phyloP scores from a whole-genome alignment of 2,113 vertebrate species.

The Ceyx cyanopectus region DNA sequence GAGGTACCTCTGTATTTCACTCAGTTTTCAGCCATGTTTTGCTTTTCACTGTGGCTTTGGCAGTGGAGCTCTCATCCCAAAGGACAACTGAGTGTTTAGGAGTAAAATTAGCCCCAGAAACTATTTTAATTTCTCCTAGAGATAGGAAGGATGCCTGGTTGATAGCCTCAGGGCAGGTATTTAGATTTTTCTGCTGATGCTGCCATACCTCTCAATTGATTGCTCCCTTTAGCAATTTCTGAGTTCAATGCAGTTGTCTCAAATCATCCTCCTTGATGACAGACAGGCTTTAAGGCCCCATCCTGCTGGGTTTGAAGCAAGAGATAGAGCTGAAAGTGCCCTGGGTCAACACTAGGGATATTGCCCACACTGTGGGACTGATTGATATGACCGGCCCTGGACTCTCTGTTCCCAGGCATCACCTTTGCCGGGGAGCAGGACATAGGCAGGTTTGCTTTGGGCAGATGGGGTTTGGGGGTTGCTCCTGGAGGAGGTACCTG shows the following conservation, averaged over 20 bases:
- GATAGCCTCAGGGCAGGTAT: not conserved
- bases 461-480: not conserved
- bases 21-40: not conserved
- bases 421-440: accelerated
- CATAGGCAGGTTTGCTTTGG: not conserved
- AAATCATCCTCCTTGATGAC: not conserved
- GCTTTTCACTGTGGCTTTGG: not conserved
- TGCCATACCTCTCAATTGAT: not conserved
- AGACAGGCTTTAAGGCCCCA: not conserved
- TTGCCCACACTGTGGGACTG: not conserved
- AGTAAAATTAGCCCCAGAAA: not conserved
- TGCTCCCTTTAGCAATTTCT: not conserved
- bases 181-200: not conserved
- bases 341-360: accelerated
- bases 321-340: not conserved
- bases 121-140: not conserved
- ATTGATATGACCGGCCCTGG: not conserved
- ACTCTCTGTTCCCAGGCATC: not conserved
- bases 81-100: not conserved
- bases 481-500: not conserved
- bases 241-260: not conserved
- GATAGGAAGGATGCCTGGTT: not conserved
- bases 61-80: not conserved
- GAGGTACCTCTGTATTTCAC: not conserved
- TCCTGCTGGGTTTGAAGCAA: accelerated